These are phyloP conservation scores for Eospalax fontanierii DNA, from an alignment of 2,797 vertebrate genomes.

Conservation along the genomic window DNA sequence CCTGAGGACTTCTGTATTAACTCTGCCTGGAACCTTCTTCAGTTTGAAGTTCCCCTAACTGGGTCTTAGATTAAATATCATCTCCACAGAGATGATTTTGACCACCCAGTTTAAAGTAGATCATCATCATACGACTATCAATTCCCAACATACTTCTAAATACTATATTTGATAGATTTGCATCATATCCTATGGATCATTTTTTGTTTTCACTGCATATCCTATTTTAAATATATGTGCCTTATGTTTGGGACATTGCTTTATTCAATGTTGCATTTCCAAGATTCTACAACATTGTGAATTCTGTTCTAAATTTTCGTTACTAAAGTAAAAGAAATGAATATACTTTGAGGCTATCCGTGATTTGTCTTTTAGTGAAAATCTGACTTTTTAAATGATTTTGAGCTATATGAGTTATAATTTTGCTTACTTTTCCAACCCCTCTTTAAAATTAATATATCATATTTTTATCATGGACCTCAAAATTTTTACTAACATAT, in stretches of 20 bases:
- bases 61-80: slow-evolving; percentile 29
- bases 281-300: neutral
- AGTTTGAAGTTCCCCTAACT: neutral
- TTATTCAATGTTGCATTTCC: neutral
- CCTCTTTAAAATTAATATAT: slow-evolving; percentile 40
- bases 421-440: neutral
- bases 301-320: neutral
- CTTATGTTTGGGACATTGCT: neutral
- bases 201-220: neutral
- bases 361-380: neutral
- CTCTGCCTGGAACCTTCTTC: neutral
- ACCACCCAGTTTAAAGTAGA: slow-evolving; percentile 35
- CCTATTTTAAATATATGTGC: neutral
- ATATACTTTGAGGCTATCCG: neutral
- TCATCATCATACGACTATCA: neutral
- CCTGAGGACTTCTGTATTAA: neutral
- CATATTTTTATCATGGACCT: neutral
- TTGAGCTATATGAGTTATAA: neutral
- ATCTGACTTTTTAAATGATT: neutral
- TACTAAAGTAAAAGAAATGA: neutral
- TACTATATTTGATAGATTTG: neutral
- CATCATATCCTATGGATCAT: neutral
- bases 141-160: neutral
- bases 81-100: slow-evolving; percentile 84
- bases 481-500: neutral